Percentiles rank a stretch among this genome's conserved stretches.
phyloP scores from a whole-genome alignment of 2,888 invertebrate genomes.

The Leucozona laternaria region DNA sequence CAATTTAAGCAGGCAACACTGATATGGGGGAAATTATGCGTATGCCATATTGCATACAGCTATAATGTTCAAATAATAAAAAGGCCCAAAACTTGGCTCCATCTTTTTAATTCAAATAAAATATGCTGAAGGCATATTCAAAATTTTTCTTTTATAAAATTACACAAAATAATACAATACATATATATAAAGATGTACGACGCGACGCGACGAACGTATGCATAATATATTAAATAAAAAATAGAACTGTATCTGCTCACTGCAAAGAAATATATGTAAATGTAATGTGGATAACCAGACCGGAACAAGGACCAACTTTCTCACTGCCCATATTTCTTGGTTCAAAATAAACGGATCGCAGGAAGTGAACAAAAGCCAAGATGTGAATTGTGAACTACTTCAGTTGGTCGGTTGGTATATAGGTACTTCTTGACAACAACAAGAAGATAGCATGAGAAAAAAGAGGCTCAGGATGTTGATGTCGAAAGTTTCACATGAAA shows the following conservation, averaged over 20 bases:
- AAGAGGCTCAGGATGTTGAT: conserved; percentile 38
- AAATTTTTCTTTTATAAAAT: conserved; percentile 39
- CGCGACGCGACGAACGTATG: not conserved
- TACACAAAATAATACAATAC: not conserved
- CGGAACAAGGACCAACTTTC: conserved; percentile 61
- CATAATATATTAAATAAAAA: conserved; percentile 23
- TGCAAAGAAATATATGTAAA: conserved; percentile 50
- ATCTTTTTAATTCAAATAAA: conserved; percentile 34
- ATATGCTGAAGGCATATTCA: conserved; percentile 44
- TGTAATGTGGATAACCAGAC: conserved; percentile 41
- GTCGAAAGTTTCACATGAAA: conserved; percentile 55
- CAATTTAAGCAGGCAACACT: not conserved
- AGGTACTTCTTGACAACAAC: not conserved
- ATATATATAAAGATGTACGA: not conserved
- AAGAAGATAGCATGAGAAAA: not conserved
- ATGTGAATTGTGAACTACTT: conserved; percentile 62
- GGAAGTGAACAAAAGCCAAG: conserved; percentile 65
- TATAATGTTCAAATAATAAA: not conserved
- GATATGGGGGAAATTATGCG: not conserved
- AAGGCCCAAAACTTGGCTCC: not conserved
- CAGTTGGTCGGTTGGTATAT: conserved; percentile 3
- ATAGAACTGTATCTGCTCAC: not conserved
- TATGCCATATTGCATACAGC: not conserved
- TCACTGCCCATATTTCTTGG: conserved; percentile 53
- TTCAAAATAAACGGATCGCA: conserved; percentile 46